phyloP scores from a whole-genome alignment of 2,797 vertebrate genomes.

The Enteromius thamalakanensis region DNA sequence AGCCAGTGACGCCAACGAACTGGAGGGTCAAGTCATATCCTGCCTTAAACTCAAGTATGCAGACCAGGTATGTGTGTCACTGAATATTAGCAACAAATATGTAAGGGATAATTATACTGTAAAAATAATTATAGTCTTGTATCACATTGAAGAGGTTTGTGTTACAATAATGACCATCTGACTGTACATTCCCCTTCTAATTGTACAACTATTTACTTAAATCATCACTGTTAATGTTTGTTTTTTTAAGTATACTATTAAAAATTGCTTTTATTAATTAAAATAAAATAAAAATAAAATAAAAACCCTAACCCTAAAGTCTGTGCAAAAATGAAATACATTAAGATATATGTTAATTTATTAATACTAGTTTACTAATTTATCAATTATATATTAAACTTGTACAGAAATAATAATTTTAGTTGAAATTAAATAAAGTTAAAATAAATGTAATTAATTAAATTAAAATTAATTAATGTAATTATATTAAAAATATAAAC shows the following conservation, averaged over 20 bases:
- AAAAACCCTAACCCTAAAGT: too few relatives aligned
- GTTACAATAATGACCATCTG: not conserved
- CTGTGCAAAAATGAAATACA: not conserved
- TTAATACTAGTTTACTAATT: too few relatives aligned
- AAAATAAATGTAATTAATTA: not conserved
- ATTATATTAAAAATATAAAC: not conserved
- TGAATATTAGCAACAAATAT: not conserved
- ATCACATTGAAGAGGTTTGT: not conserved
- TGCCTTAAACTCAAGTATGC: slow-evolving; percentile 95
- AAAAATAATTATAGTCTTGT: not conserved
- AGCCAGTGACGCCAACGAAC: slow-evolving; percentile 87
- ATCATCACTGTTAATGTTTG: not conserved
- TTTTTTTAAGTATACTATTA: not conserved
- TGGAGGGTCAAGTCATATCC: slow-evolving; percentile 93
- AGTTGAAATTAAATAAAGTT: not conserved
- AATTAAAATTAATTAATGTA: too few relatives aligned
- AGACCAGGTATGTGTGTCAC: slow-evolving; percentile 82
- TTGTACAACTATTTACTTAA: not conserved
- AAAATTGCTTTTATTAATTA: not conserved
- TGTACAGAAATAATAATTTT: not conserved
- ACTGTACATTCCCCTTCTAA: not conserved
- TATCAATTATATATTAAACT: not conserved
- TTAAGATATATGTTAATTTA: not conserved
- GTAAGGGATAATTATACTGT: not conserved
- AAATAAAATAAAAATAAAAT: not conserved